Percentiles rank a stretch among this genome's conserved stretches.
Evolutionary conservation across 1,140 invertebrate species (phyloP).

Genomic region (Hypothenemus hampei): DNA sequence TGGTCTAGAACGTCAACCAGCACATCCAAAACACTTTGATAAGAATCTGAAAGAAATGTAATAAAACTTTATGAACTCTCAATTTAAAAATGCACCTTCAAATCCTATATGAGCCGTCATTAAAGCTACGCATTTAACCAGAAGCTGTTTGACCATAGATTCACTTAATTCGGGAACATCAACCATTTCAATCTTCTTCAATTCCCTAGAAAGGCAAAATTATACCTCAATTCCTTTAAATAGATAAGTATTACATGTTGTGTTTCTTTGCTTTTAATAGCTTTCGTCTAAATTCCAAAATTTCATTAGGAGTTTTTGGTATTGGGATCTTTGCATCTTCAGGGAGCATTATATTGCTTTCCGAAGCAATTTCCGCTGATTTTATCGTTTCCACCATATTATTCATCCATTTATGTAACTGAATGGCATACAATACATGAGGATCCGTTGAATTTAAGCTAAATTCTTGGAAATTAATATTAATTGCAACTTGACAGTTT

Average conservation of each 20-base stretch:
- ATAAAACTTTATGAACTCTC: conserved; percentile 1
- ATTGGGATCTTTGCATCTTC: conserved; percentile 35
- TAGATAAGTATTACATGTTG: not conserved
- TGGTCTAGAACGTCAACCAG: conserved; percentile 38
- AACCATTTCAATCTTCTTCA: conserved; percentile 20
- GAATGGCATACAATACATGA: conserved; percentile 38
- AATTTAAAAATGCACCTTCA: not conserved
- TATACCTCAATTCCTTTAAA: not conserved
- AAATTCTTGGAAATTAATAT: conserved; percentile 12
- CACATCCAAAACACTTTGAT: conserved; percentile 38
- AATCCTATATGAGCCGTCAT: conserved; percentile 41
- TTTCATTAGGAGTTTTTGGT: conserved; percentile 33
- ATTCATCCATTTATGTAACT: conserved; percentile 40
- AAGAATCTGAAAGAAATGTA: conserved; percentile 35
- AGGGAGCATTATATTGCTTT: conserved; percentile 34
- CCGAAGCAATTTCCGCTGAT: conserved; percentile 34
- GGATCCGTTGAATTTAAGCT: conserved; percentile 39
- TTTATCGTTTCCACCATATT: conserved; percentile 39
- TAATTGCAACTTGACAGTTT: conserved; percentile 6
- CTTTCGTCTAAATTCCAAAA: not conserved
- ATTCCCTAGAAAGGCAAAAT: not conserved
- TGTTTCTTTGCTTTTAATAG: not conserved
- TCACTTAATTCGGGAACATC: conserved; percentile 35
- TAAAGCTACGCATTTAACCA: conserved; percentile 35
- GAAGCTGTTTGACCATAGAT: conserved; percentile 34